A percentile compares a stretch with the other conserved stretches of the same genome.
Conservation (phyloP, 2,797 vertebrate genomes). For the Eulemur albifrons region DNA sequence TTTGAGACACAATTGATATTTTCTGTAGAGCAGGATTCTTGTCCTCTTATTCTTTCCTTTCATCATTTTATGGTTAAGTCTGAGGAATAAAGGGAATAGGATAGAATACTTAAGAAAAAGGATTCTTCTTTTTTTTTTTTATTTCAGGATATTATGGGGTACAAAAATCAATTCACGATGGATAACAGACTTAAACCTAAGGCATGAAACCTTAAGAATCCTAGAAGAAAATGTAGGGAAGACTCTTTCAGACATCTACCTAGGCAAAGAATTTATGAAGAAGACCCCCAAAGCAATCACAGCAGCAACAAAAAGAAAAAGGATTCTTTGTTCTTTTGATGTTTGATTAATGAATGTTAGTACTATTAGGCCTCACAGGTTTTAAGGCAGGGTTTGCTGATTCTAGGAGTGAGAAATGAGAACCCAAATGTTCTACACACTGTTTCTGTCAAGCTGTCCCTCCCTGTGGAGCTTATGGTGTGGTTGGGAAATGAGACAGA, state of each 20-base stretch:
- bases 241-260: too few relatives aligned
- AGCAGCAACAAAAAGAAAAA: background rate
- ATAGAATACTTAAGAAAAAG: fast-evolving
- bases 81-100: background rate
- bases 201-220: too few relatives aligned
- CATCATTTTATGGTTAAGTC: background rate
- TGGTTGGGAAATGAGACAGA: too few relatives aligned
- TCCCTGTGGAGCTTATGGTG: fast-evolving
- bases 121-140: background rate
- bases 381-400: background rate
- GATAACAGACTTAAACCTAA: too few relatives aligned
- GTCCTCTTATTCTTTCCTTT: background rate
- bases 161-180: too few relatives aligned
- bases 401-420: background rate
- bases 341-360: background rate
- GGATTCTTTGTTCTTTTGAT: background rate
- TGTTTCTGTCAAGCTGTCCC: background rate
- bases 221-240: too few relatives aligned
- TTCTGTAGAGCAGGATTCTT: background rate
- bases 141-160: too few relatives aligned
- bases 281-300: too few relatives aligned
- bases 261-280: too few relatives aligned
- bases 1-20: fast-evolving
- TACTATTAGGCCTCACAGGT: fast-evolving
- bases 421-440: background rate